phyloP scores from a whole-genome alignment of 2,888 invertebrate genomes.

The Onchidella celtica region DNA sequence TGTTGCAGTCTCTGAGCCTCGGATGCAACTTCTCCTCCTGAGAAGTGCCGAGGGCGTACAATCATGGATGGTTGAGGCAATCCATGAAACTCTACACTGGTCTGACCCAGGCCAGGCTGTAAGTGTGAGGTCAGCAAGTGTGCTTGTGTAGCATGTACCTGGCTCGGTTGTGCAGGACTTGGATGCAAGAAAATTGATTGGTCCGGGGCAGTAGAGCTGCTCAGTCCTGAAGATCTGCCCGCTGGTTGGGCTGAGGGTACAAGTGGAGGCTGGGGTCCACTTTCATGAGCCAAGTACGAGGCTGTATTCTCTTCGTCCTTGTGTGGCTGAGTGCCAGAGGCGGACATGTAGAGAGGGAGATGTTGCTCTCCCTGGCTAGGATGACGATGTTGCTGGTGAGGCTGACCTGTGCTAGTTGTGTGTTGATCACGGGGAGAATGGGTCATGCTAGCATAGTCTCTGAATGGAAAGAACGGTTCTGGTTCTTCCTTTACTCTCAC shows the following conservation, averaged over 20 bases:
- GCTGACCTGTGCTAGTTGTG: slow-evolving; percentile 6
- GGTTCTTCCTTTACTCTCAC: neutral
- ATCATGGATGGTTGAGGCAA: slow-evolving; percentile 14
- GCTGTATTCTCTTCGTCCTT: neutral
- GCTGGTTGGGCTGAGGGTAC: neutral
- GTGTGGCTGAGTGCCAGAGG: neutral
- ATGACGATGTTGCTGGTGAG: slow-evolving; percentile 36
- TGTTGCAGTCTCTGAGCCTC: neutral
- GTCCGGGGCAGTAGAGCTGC: neutral
- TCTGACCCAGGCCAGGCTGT: neutral
- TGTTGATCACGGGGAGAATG: slow-evolving; percentile 21
- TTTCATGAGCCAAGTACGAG: neutral
- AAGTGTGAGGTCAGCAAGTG: neutral
- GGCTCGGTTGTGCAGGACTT: neutral
- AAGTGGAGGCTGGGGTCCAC: neutral
- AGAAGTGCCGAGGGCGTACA: slow-evolving; percentile 7
- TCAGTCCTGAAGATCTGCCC: neutral
- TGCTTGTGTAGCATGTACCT: neutral
- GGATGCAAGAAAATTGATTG: neutral
- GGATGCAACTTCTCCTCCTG: slow-evolving; percentile 14
- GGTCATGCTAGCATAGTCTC: slow-evolving; percentile 6
- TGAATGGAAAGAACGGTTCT: no score
- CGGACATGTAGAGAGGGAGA: neutral
- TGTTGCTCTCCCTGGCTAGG: slow-evolving; percentile 6
- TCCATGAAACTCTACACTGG: slow-evolving; percentile 10